phyloP scores from a whole-genome alignment of 2,888 invertebrate genomes.

The Zaprionus lineosus region DNA sequence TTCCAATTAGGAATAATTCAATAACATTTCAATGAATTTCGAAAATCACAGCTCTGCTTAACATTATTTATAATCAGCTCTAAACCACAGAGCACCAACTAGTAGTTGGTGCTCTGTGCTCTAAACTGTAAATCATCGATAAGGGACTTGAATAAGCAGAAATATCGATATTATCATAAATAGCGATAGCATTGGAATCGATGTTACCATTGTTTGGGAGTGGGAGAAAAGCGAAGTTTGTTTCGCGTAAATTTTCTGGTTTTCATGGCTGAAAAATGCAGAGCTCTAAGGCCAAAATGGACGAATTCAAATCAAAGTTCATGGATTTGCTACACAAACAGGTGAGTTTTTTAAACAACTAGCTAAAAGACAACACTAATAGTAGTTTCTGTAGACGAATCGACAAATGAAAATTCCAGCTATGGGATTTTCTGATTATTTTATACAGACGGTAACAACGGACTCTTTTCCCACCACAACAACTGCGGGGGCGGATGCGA shows the following conservation, averaged over 20 bases:
- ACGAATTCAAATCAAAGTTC: slow-evolving; percentile 82
- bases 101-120: too few relatives aligned
- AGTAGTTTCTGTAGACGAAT: slow-evolving; percentile 65
- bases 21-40: too few relatives aligned
- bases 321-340: slow-evolving; percentile 83
- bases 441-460: slow-evolving; percentile 81
- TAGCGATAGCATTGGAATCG: slow-evolving; percentile 19
- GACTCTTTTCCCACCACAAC: slow-evolving; percentile 58
- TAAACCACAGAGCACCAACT: too few relatives aligned
- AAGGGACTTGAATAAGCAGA: not conserved
- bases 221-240: slow-evolving; percentile 41
- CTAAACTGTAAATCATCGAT: not conserved
- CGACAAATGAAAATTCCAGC: slow-evolving; percentile 83
- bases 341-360: slow-evolving; percentile 52
- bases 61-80: too few relatives aligned
- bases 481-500: slow-evolving; percentile 3
- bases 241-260: slow-evolving; percentile 53
- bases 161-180: slow-evolving; percentile 17
- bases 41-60: too few relatives aligned
- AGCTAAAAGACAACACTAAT: not conserved
- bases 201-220: slow-evolving; percentile 37
- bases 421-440: slow-evolving; percentile 83
- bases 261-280: slow-evolving; percentile 73
- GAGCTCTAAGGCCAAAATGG: slow-evolving; percentile 80
- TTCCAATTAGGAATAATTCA: too few relatives aligned